Evolutionary conservation across 2,113 vertebrate genomes (phyloP), one percentile per base, ranked within the genome.

Genomic region (Cinclus cinclus): DNA sequence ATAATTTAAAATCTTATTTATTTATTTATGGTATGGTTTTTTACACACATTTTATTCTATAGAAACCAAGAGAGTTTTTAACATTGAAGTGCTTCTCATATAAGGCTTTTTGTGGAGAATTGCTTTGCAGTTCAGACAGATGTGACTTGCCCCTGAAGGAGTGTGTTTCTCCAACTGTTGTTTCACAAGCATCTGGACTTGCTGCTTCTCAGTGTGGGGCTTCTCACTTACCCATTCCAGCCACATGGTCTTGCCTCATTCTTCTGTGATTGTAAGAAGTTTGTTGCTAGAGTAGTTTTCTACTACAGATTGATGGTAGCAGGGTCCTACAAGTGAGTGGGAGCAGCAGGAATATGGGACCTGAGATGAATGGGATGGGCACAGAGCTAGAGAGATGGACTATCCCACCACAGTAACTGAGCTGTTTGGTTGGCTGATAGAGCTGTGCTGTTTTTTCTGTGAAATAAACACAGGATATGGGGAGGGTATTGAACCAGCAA

Each of bases 141-240:
- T 22, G 33, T 1, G 2, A 10, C 0, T 0, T 59, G 23, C 6
- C 8, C 12, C 11, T 7, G 1, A 25, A 31, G 50, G 16, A 41
- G 2, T 52, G 16, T 46, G 42, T 15, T 49, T 65, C 52, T 75
- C 16, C 3, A 2, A 0, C 10, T 15, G 19, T 47, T 31, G 7
- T 50, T 91, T 80, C 42, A 7, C 0, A 1, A 30, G 11, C 23
- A 25, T 13, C 35, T 50, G 35, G 15, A 27, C 44, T 65, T 22
- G 7, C 21, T 49, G 19, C 15, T 68, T 83, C 37, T 58, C 42
- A 33, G 22, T 63, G 18, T 27, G 5, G 2, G 19, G 14, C 31
- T 82, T 87, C 39, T 75, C 13, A 2, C 1, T 70, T 4, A 7
- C 4, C 18, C 13, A 5, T 83, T 88, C 39, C 23, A 47, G 12